phyloP scores from a whole-genome alignment of 2,797 vertebrate species.

The Silurus lanzhouensis region DNA sequence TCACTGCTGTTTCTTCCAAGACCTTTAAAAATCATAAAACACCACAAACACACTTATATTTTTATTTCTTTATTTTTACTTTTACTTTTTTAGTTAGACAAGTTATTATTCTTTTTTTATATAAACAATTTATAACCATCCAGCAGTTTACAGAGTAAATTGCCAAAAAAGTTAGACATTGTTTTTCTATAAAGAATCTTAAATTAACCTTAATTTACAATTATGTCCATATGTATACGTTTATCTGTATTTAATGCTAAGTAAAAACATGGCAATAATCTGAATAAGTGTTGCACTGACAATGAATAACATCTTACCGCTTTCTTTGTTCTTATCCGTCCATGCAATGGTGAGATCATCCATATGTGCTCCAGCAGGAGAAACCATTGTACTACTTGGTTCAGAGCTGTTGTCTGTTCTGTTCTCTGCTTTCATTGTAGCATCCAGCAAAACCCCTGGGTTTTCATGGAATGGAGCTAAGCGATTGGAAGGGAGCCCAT shows the following conservation, averaged over 20 bases:
- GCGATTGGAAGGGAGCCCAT: slow-evolving; percentile 86
- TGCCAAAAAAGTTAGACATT: neutral
- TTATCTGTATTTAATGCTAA: neutral
- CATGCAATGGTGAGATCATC: slow-evolving; percentile 68
- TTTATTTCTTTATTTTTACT: no score
- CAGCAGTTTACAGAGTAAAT: neutral
- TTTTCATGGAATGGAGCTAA: slow-evolving; percentile 87
- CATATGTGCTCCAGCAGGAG: slow-evolving; percentile 62
- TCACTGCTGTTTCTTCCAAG: slow-evolving; percentile 75
- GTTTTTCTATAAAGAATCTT: neutral
- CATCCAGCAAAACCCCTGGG: slow-evolving; percentile 77
- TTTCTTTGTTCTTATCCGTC: slow-evolving; percentile 76
- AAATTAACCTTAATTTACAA: neutral
- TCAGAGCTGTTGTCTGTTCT: slow-evolving; percentile 65
- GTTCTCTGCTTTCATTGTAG: slow-evolving; percentile 82
- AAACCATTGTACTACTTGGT: slow-evolving; percentile 52
- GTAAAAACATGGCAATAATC: neutral
- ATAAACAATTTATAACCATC: no score
- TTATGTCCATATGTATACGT: neutral
- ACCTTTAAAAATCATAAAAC: slow-evolving; percentile 70
- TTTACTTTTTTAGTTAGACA: no score
- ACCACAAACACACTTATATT: neutral
- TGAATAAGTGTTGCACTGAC: no score
- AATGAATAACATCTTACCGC: slow-evolving; percentile 69
- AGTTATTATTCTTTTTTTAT: no score